Percentiles rank a stretch among this genome's conserved stretches.
These are phyloP conservation scores for Homarus americanus DNA, from an alignment of 1,140 invertebrate genomes.

Conservation along the genomic window DNA sequence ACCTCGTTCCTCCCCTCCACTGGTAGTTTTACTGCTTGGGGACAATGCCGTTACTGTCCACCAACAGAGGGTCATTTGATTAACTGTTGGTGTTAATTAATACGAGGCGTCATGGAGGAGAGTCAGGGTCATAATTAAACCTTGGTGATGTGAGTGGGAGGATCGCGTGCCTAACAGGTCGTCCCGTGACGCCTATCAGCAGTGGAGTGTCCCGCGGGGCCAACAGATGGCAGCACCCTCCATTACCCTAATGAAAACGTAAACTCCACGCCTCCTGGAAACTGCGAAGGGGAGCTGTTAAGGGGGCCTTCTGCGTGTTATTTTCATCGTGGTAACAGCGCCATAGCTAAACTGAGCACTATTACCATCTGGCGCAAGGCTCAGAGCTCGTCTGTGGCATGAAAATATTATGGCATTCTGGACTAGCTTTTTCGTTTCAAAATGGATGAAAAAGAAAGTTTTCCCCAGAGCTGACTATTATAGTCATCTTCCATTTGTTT, in stretches of 20 bases:
- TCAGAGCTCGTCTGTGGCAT: neutral
- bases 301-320: neutral
- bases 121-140: neutral
- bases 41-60: neutral
- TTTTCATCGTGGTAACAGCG: neutral
- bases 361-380: neutral
- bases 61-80: neutral
- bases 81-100: conserved; percentile 20
- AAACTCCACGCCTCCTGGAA: conserved; percentile 18
- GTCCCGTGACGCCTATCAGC: conserved; percentile 56
- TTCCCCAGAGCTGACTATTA: neutral
- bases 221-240: conserved; percentile 59
- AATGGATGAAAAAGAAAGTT: neutral
- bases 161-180: conserved; percentile 40
- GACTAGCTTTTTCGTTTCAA: conserved; percentile 35
- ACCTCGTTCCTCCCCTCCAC: neutral
- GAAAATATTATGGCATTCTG: neutral
- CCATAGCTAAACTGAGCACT: conserved; percentile 3
- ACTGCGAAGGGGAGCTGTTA: conserved; percentile 1
- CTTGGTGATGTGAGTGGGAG: neutral
- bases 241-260: conserved; percentile 64
- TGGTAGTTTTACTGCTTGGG: neutral
- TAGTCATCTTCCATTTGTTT: neutral
- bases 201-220: conserved; percentile 26
- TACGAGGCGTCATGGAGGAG: conserved; percentile 5